Evolutionary conservation across 2,888 invertebrate species (phyloP), one percentile per base, ranked within the genome.

Genomic region (Hoplodrina blanda): DNA sequence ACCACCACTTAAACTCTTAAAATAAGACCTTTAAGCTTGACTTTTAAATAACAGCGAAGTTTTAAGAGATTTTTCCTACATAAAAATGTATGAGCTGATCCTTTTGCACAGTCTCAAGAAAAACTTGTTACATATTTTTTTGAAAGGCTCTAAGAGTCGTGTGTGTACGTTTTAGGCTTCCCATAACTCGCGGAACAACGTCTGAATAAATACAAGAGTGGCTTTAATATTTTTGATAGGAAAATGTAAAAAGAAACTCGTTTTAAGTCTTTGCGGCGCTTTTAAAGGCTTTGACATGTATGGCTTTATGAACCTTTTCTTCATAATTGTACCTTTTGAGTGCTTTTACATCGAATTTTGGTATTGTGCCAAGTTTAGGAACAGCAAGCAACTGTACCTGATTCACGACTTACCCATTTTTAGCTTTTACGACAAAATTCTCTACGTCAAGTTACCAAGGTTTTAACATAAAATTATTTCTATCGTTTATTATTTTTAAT

Each of bases 51-150:
- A 33, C 53, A 46, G 67, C 13, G 60, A 73, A 68, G 73, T 68
- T 63, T 30, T 8, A 11, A 46, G 60, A 78, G 44, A 61, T 56
- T 78, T 78, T 60, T 53, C 49, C 33, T 49, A 41, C 54, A 53
- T 76, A 61, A 77, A 76, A 77, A 76, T 76, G 62, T 73, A 78
- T 68, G 74, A 76, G 68, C 49, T 57, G 57, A 70, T 71, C 73
- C 52, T 73, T 41, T 78, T 56, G 59, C 19, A 60, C 30, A 41
- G 19, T 25, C 11, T 53, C 6, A 6, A 41, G 56, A 10, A 53
- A 64, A 73, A 71, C 25, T 62, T 65, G 10, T 0, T 19, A 19
- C 67, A 68, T 73, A 49, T 56, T 63, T 56, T 59, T 62, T 19
- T 19, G 46, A 68, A 46, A 25, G 13, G 33, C 33, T 68, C 61